These are phyloP conservation scores for Chlorodrepanis virens DNA, from an alignment of 2,113 vertebrate species.

Conservation along the genomic window DNA sequence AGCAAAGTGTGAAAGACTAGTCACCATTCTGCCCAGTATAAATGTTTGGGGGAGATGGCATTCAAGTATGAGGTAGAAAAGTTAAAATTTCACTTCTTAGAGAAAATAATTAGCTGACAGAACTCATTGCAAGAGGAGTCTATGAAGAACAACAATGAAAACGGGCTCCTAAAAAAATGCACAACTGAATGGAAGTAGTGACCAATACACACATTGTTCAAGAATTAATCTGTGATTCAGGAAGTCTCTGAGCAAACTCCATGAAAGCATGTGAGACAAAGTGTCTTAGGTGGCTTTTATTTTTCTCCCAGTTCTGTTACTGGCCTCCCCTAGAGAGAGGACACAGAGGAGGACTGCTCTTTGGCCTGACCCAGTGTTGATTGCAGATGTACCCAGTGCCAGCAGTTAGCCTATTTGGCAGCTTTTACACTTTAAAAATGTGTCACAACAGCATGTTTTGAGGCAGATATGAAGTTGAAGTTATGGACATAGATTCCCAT, in stretches of 20 bases:
- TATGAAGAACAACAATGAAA: not conserved
- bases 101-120: not conserved
- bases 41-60: not conserved
- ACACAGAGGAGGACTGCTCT: not conserved
- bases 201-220: not conserved
- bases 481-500: not conserved
- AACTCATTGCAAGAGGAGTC: not conserved
- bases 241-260: not conserved
- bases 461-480: not conserved
- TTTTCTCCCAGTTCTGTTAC: not conserved
- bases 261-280: not conserved
- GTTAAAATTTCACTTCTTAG: not conserved
- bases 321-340: not conserved
- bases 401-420: not conserved
- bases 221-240: not conserved
- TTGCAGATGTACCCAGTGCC: fast-evolving
- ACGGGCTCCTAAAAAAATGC: not conserved
- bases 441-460: not conserved
- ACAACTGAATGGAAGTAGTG: not conserved
- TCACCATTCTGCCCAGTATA: not conserved
- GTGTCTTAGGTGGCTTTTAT: not conserved
- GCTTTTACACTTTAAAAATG: not conserved
- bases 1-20: not conserved
- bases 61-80: not conserved
- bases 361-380: not conserved